Evolutionary conservation across 2,888 invertebrate genomes (phyloP), one percentile per base, ranked within the genome.

Genomic region (Mimas tiliae): DNA sequence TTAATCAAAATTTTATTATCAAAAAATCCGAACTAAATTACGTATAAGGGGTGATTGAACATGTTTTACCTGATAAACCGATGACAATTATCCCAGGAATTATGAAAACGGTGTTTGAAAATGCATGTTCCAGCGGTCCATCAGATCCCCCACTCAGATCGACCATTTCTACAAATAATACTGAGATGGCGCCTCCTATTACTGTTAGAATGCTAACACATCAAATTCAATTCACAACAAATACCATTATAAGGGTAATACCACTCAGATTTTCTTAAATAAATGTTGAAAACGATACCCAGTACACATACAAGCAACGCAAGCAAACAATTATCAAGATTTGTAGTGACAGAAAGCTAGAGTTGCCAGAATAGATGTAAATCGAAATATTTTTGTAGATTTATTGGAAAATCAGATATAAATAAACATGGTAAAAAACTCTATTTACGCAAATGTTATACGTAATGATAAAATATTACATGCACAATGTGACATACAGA

Each of bases 21-120:
- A 27, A 27, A 27, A 27, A 27, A 27, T 4, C 27, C 4, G 27
- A 3, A 27, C 27, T 27, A 27, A 27, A 27, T 27, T n/a, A 48
- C 1, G 14, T 16, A 21, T 1, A 12, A 38, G n/a, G 38, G 6
- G 11, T 16, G 9, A 34, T 50, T 19, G 9, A 34, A 12, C 8
- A 51, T 42, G 33, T 50, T 14, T 64, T 91, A 98, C 98, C 96
- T 89, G 97, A 95, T 83, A 98, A 94, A 74, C 96, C 95, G 74
- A 96, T 91, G 76, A 98, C 96, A 74, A 98, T 95, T 75, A 97
- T 95, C 64, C 96, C 97, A 75, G 98, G 98, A 78, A 98, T 84
- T 77, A 98, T 96, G 87, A 98, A 98, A 74, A 98, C 97, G 53
- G 96, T 94, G 90, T 98, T 98, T 72, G 97, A 97, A 91, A 98